These are phyloP conservation scores for Ephydatia muelleri DNA, from an alignment of 37 sponge, comb jelly and placozoan species.

Conservation along the genomic window DNA sequence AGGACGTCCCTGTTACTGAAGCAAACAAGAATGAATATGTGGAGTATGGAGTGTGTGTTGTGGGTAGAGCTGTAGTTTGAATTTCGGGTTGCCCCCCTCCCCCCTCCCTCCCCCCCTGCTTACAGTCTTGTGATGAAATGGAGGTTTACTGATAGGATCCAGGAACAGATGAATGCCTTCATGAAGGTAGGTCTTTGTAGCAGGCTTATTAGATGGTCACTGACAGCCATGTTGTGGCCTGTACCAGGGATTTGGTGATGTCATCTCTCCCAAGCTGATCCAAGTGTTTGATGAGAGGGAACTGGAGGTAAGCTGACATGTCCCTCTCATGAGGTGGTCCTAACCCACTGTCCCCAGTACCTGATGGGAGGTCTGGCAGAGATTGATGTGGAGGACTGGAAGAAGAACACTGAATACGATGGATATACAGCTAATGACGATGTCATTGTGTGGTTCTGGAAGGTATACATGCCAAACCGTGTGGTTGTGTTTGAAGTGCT, in stretches of 20 bases:
- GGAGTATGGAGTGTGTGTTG: conserved; percentile 49
- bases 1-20: conserved; percentile 84
- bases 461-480: conserved; percentile 36
- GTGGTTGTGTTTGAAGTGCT: neutral
- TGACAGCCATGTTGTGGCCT: neutral
- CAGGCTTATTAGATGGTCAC: neutral
- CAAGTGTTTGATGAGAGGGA: conserved; percentile 94
- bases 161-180: conserved; percentile 88
- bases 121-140: conserved; percentile 88
- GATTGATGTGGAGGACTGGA: conserved; percentile 98
- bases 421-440: conserved; percentile 65
- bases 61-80: neutral
- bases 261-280: conserved; percentile 76
- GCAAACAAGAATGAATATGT: conserved; percentile 88
- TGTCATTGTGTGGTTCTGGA: conserved; percentile 95
- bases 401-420: conserved; percentile 87
- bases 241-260: conserved; percentile 82
- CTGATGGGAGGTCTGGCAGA: conserved; percentile 93
- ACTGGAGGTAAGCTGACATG: conserved; percentile 69
- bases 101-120: too few species aligned
- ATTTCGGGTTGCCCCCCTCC: neutral
- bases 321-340: neutral
- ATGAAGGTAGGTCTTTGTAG: conserved; percentile 52
- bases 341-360: conserved; percentile 61
- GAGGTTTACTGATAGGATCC: conserved; percentile 86